Base-by-base conservation (phyloP, 2,113 vertebrate species). In the Prionailurus viverrinus region DNA sequence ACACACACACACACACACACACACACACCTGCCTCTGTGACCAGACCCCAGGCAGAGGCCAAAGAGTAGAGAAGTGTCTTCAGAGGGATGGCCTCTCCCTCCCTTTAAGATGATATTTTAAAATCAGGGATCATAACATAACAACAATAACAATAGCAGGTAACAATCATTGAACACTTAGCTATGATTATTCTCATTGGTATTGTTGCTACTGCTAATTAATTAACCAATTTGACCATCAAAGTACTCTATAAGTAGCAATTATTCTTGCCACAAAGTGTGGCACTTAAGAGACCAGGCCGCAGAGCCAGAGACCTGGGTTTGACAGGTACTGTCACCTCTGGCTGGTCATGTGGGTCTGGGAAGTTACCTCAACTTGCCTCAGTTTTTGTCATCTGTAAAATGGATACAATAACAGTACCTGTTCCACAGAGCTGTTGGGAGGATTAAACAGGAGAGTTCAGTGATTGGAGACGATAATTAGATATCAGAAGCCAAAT, bases 1-100 rank as follows among this genome's bases (percentile, higher is more conserved):
- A n/a, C 79, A 92, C 63, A 78, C 86, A n/a, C 86, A n/a, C 63
- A 78, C 82, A 33, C 79, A 92, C 55, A 73, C 86, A n/a, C 79
- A 92, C 63, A 78, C 31, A 25, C 48, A 78, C 65, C 15, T n/a
- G 63, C 36, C n/a, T 78, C 36, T 39, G 41, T 31, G 71, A 15
- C 55, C 66, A 65, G 86, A 55, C 45, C 29, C 7, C 0, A 0
- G 63, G 31, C 73, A 45, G 66, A 79, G 76, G 69, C 27, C 68
- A 93, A 55, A 76, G 41, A 55, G 9, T 8, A 63, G 69, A 82
- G 14, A 78, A 74, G 45, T 36, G 1, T 25, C 14, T 69, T 74
- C 21, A 48, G 79, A 85, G 58, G 15, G 4, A 41, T 31, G 25
- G 63, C 6, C 18, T 27, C 27, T 45, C 31, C 14, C 0, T 53